Evolutionary conservation across 1,140 invertebrate species (phyloP).

Genomic region (Heliconius hermathena): DNA sequence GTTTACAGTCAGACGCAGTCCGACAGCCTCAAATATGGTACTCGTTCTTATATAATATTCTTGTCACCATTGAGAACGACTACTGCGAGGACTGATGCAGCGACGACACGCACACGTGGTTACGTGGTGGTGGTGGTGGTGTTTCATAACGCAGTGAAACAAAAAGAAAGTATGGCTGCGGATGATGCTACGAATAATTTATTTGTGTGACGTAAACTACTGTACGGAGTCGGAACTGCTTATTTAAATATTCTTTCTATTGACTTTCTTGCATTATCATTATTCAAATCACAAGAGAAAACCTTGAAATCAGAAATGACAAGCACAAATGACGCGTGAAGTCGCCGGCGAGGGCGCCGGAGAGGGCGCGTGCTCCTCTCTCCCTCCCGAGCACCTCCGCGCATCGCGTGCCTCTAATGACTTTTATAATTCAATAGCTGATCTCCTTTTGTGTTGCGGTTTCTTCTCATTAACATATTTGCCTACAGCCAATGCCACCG

Average conservation of each 20-base stretch:
- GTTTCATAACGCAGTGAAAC: conserved; percentile 22
- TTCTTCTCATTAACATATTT: conserved; percentile 42
- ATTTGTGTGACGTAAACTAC: conserved; percentile 20
- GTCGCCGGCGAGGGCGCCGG: no score
- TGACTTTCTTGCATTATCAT: no score
- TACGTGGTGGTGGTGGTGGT: neutral
- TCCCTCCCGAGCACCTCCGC: neutral
- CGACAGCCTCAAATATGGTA: no score
- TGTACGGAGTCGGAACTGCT: no score
- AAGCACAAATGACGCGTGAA: no score
- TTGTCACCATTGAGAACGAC: neutral
- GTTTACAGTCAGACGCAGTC: no score
- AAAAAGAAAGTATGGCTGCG: conserved; percentile 25
- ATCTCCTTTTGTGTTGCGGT: conserved; percentile 36
- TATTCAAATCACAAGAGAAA: neutral
- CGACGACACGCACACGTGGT: neutral
- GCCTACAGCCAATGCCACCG: neutral
- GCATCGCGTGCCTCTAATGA: conserved; percentile 37
- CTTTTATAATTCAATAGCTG: conserved; percentile 17
- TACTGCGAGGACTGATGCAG: neutral
- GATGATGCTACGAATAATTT: conserved; percentile 23
- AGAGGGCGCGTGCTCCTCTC: conserved; percentile 12
- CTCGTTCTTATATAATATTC: conserved; percentile 14
- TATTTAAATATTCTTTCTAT: no score
- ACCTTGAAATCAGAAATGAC: neutral